Evolutionary conservation across 2,113 vertebrate species (phyloP).

Genomic region (Tenebrosternarchus preto): DNA sequence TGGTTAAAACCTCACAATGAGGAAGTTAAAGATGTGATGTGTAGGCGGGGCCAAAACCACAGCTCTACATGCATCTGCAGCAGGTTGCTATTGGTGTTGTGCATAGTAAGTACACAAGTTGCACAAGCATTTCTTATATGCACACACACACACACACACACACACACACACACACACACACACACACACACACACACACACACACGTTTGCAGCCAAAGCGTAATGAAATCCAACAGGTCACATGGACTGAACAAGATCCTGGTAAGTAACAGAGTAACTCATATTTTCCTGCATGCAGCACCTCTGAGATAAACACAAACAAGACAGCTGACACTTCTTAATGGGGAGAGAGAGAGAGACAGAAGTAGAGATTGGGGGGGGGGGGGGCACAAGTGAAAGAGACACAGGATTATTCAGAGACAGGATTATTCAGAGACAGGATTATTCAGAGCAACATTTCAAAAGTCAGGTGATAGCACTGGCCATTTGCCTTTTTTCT

Average conservation of each 20-base stretch:
- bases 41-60: background rate
- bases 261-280: conserved; percentile 60
- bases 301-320: conserved; percentile 34
- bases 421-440: no score
- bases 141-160: background rate
- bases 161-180: background rate
- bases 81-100: no score
- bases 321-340: conserved; percentile 28
- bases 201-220: conserved; percentile 24
- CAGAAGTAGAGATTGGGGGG: no score
- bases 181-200: conserved; percentile 19
- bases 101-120: no score
- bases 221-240: conserved; percentile 66
- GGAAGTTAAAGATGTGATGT: conserved; percentile 3
- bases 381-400: background rate
- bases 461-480: no score
- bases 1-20: conserved; percentile 27
- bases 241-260: conserved; percentile 66
- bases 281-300: conserved; percentile 48
- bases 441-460: no score
- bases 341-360: conserved; percentile 24
- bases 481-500: background rate
- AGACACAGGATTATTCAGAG: no score
- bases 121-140: no score
- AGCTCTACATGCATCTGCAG: conserved; percentile 5